phyloP scores from a whole-genome alignment of 2,888 invertebrate genomes.

The Latheticus oryzae region DNA sequence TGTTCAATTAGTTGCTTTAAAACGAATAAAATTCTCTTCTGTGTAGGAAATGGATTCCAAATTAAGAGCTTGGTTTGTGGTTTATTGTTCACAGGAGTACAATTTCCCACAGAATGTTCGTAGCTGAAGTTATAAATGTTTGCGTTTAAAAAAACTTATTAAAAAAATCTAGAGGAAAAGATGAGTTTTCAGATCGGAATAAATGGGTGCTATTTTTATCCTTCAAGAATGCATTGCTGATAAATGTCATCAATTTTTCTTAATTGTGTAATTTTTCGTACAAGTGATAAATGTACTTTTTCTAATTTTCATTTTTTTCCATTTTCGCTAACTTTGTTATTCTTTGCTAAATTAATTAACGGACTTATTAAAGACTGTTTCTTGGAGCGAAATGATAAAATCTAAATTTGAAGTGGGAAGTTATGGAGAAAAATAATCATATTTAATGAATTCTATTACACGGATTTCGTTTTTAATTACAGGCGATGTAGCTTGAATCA shows the following conservation, averaged over 20 bases:
- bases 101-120: slow-evolving; percentile 20
- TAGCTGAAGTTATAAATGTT: slow-evolving; percentile 32
- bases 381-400: slow-evolving; percentile 1
- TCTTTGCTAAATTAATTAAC: background rate
- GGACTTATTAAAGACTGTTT: background rate
- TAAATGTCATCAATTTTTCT: too few species aligned
- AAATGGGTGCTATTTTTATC: slow-evolving; percentile 24
- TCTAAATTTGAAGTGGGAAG: background rate
- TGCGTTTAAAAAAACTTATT: slow-evolving; percentile 22
- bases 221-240: background rate
- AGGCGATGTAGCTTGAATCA: slow-evolving; percentile 6
- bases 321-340: background rate
- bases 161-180: slow-evolving; percentile 18
- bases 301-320: too few species aligned
- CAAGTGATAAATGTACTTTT: too few species aligned
- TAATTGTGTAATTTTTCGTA: too few species aligned
- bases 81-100: slow-evolving; percentile 32
- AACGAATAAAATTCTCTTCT: slow-evolving; percentile 32
- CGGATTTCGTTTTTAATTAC: slow-evolving; percentile 23
- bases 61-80: slow-evolving; percentile 24
- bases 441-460: slow-evolving; percentile 20
- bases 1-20: slow-evolving; percentile 25
- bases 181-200: slow-evolving; percentile 15
- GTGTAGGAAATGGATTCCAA: slow-evolving; percentile 24
- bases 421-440: slow-evolving; percentile 9